Percentiles rank a stretch among this genome's conserved stretches.
These are phyloP conservation scores for Argopecten irradians DNA, from an alignment of 1,140 invertebrate species.

Conservation along the genomic window DNA sequence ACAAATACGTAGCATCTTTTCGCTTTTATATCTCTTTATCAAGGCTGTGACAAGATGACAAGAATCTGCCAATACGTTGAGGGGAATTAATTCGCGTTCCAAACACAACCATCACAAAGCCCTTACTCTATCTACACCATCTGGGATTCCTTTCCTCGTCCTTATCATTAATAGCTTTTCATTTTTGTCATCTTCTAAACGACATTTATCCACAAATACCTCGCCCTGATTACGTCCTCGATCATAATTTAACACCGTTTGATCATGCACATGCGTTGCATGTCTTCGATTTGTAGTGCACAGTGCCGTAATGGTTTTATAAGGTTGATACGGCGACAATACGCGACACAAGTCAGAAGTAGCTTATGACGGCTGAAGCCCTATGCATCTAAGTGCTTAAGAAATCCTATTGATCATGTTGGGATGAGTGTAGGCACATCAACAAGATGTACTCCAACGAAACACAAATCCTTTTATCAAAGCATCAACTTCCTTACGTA, in stretches of 20 bases:
- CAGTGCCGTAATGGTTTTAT: not conserved
- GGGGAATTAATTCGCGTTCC: not conserved
- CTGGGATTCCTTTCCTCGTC: not conserved
- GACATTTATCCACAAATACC: not conserved
- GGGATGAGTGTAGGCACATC: not conserved
- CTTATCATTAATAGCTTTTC: slow-evolving; percentile 17
- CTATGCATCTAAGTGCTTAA: not conserved
- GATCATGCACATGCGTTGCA: slow-evolving; percentile 3
- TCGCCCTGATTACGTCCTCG: not conserved
- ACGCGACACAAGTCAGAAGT: not conserved
- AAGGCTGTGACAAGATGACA: not conserved
- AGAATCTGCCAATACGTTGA: not conserved
- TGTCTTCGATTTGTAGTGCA: not conserved
- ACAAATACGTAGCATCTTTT: not conserved
- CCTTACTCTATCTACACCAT: not conserved
- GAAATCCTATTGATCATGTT: not conserved
- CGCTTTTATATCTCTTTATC: not conserved
- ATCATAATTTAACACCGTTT: slow-evolving; percentile 7
- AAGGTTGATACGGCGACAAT: not conserved
- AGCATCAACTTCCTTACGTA: not conserved
- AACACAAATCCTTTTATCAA: not conserved
- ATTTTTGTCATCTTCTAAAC: slow-evolving; percentile 17
- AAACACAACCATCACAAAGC: not conserved
- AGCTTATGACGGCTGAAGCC: not conserved
- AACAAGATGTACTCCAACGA: not conserved